Evolutionary conservation across 2,888 invertebrate genomes (phyloP).

Genomic region (Drosophila mimetica): DNA sequence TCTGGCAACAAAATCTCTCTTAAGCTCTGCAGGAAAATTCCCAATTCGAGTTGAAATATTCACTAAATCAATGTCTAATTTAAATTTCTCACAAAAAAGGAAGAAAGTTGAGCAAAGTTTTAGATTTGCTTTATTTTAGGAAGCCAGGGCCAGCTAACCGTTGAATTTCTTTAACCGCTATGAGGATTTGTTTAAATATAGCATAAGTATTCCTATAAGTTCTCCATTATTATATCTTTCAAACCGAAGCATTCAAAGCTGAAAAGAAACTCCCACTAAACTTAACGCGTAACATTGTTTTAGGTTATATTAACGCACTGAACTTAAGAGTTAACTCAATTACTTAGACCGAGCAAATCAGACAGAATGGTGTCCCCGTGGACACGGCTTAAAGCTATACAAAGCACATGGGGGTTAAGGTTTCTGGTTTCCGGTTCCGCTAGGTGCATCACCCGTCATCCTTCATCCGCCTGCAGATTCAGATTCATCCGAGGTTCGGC

Average conservation of each 20-base stretch:
- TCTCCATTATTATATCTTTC: slow-evolving; percentile 4
- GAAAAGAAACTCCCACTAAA: slow-evolving; percentile 28
- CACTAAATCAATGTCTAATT: background rate
- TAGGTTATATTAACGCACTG: slow-evolving; percentile 21
- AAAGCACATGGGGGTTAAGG: slow-evolving; percentile 59
- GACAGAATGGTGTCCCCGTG: slow-evolving; percentile 39
- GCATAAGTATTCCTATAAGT: slow-evolving; percentile 30
- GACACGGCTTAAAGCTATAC: slow-evolving; percentile 66
- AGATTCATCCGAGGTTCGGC: slow-evolving; percentile 33
- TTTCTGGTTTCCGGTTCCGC: slow-evolving; percentile 11
- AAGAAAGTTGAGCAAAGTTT: slow-evolving; percentile 19
- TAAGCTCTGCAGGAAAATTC: background rate
- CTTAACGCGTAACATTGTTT: slow-evolving; percentile 22
- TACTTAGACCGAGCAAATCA: slow-evolving; percentile 62
- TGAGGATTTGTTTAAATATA: slow-evolving; percentile 30
- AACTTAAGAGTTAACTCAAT: slow-evolving; percentile 39
- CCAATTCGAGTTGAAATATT: slow-evolving; percentile 2
- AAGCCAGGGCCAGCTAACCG: slow-evolving; percentile 9
- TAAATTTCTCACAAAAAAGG: background rate
- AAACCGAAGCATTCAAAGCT: slow-evolving; percentile 31
- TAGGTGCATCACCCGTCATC: slow-evolving; percentile 9
- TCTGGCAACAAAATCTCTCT: slow-evolving; percentile 24
- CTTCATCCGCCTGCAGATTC: slow-evolving; percentile 37
- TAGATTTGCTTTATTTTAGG: slow-evolving; percentile 4
- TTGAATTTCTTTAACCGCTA: slow-evolving; percentile 35